These are phyloP conservation scores for Callosobruchus maculatus DNA, from an alignment of 2,888 invertebrate genomes.

Conservation along the genomic window DNA sequence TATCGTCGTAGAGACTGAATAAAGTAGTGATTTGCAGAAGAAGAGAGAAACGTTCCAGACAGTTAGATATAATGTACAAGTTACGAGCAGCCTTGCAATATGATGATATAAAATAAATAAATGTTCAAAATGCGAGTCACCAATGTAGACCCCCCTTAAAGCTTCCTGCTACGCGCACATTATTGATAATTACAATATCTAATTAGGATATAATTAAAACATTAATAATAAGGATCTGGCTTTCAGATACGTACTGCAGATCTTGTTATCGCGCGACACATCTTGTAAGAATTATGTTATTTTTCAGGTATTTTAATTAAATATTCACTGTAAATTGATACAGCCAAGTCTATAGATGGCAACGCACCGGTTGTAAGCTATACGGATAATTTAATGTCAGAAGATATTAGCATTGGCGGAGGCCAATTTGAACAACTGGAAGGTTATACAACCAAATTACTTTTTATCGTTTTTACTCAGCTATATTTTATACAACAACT, in stretches of 20 bases:
- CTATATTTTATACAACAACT: too few relatives aligned
- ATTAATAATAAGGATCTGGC: conserved; percentile 2
- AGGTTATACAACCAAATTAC: too few relatives aligned
- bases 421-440: background rate
- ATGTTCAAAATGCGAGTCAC: too few relatives aligned
- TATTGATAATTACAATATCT: conserved; percentile 4
- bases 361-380: background rate
- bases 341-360: background rate
- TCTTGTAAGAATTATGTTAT: conserved; percentile 7
- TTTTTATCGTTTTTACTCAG: too few relatives aligned
- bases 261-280: conserved; percentile 4
- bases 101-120: too few relatives aligned
- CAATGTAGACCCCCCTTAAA: background rate
- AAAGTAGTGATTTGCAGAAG: too few relatives aligned
- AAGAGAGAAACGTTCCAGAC: too few relatives aligned
- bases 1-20: too few relatives aligned
- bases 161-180: background rate
- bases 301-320: conserved; percentile 8
- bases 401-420: background rate
- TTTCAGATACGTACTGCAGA: background rate
- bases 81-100: too few relatives aligned
- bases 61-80: too few relatives aligned
- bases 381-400: background rate
- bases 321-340: conserved; percentile 7
- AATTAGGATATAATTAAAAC: conserved; percentile 4